Percentiles rank a stretch among this genome's conserved stretches.
Conservation (phyloP, 2,113 vertebrate species). For the Macroglossus sobrinus region DNA sequence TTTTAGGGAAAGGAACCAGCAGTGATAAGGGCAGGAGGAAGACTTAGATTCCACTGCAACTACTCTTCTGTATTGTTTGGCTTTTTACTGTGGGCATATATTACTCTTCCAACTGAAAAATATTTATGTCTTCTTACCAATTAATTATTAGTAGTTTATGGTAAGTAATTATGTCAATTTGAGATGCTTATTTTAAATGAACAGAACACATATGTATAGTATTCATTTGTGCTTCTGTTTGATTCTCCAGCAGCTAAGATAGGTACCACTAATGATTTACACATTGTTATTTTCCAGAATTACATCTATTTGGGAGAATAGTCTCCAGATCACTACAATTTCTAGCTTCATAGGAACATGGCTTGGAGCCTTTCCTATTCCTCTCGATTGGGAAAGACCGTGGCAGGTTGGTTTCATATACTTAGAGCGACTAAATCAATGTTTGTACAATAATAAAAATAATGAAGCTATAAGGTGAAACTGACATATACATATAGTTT, state of each 20-base stretch:
- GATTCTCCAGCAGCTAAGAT: neutral
- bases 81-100: neutral
- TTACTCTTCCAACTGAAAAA: neutral
- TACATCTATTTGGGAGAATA: constrained; percentile 94
- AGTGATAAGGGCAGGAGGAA: neutral
- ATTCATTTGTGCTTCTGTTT: neutral
- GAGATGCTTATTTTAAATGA: constrained; percentile 10
- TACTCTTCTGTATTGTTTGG: neutral
- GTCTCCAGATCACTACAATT: constrained; percentile 92
- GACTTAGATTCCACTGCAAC: neutral
- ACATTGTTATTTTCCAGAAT: constrained; percentile 84
- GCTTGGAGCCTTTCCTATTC: constrained; percentile 96
- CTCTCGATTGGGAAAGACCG: constrained; percentile 96
- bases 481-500: neutral
- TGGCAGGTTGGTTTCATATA: constrained; percentile 92
- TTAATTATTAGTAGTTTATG: neutral
- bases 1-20: neutral
- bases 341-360: constrained; percentile 91
- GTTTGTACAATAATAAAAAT: neutral
- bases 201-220: neutral
- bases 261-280: neutral
- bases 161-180: neutral
- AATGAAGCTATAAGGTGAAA: neutral
- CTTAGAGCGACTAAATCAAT: neutral
- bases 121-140: neutral